phyloP scores from a whole-genome alignment of 2,113 vertebrate genomes.

The Chaetura pelagica region DNA sequence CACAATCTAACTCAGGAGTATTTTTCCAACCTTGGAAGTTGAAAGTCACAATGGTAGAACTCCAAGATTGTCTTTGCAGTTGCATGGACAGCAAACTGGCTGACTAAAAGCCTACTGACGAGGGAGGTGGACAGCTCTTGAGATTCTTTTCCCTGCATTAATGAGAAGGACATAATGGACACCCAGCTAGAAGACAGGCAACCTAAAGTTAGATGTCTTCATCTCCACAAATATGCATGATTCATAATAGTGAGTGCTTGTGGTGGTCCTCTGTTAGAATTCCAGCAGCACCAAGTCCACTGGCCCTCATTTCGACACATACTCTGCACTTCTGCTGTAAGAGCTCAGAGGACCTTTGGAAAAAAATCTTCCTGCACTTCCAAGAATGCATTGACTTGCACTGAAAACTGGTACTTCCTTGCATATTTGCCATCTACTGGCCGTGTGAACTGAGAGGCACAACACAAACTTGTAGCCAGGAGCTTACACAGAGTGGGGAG shows the following conservation, averaged over 20 bases:
- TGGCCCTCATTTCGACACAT: background rate
- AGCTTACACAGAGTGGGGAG: background rate
- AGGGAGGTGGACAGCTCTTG: background rate
- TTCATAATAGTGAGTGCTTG: background rate
- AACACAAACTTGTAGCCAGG: background rate
- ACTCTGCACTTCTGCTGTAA: background rate
- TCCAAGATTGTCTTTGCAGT: background rate
- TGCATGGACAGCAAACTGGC: too few relatives aligned
- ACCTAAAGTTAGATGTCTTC: background rate
- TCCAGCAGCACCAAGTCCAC: background rate
- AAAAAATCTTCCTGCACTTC: background rate
- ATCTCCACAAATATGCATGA: background rate
- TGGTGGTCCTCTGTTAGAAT: background rate
- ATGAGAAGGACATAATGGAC: fast-evolving
- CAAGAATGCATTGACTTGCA: background rate
- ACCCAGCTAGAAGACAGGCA: background rate
- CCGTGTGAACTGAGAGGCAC: background rate
- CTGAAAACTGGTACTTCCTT: too few relatives aligned
- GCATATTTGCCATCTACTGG: too few relatives aligned
- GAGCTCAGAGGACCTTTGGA: background rate
- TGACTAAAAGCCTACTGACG: background rate
- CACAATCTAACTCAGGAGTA: background rate
- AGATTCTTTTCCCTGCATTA: background rate
- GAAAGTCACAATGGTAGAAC: background rate
- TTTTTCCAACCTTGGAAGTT: background rate